Evolutionary conservation across 2,113 vertebrate species (phyloP).

Genomic region (Lanius ludovicianus): DNA sequence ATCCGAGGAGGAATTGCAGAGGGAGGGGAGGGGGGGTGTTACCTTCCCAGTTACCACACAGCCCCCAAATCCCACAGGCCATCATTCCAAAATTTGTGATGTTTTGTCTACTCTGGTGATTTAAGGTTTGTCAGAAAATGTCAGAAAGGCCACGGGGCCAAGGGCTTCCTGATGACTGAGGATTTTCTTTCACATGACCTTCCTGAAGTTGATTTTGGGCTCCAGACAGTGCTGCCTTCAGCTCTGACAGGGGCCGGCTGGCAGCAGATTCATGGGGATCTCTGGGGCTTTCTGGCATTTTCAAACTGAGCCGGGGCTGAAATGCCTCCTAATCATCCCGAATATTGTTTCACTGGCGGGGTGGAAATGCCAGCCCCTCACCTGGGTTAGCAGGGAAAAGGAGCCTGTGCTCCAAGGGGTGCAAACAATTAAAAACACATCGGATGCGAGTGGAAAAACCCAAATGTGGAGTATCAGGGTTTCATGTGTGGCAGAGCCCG

Average conservation of each 20-base stretch:
- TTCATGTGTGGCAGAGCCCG: accelerated
- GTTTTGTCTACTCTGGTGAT: conserved; percentile 74
- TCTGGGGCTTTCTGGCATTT: conserved; percentile 92
- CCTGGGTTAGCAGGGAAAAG: not conserved
- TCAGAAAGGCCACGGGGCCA: conserved; percentile 68
- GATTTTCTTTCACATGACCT: conserved; percentile 78
- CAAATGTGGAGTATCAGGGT: accelerated
- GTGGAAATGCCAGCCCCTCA: not conserved
- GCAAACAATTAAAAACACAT: not conserved
- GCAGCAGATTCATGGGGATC: conserved; percentile 82
- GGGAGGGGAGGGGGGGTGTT: not conserved
- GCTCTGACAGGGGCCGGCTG: conserved; percentile 78
- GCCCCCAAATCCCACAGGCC: conserved; percentile 29
- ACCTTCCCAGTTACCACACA: not conserved
- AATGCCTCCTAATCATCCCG: conserved; percentile 52
- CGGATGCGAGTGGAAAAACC: not conserved
- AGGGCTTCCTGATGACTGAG: conserved; percentile 72
- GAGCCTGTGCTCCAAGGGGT: not conserved
- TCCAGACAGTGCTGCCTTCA: conserved; percentile 77
- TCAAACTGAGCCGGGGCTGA: conserved; percentile 62
- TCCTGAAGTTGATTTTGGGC: conserved; percentile 71
- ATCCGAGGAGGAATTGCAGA: not conserved
- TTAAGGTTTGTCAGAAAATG: conserved; percentile 73
- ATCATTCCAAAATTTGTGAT: conserved; percentile 45
- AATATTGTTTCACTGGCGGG: conserved; percentile 10